A percentile compares a stretch with the other conserved stretches of the same genome.
phyloP scores from a whole-genome alignment of 2,113 vertebrate genomes.

The Stercorarius parasiticus region DNA sequence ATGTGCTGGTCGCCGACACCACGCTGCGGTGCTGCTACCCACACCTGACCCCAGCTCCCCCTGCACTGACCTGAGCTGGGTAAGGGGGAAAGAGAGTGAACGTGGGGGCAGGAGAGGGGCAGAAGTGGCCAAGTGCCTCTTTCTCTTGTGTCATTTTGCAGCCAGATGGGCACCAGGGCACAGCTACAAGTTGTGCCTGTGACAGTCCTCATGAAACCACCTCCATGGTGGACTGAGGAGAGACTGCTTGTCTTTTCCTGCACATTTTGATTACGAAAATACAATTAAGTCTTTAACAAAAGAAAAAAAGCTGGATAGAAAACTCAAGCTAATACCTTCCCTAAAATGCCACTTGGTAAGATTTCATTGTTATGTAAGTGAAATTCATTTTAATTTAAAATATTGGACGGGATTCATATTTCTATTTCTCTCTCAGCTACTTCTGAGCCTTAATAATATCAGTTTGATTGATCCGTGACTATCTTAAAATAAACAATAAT shows the following conservation, averaged over 20 bases:
- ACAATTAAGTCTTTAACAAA: neutral
- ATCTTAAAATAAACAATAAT: neutral
- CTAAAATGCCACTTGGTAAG: neutral
- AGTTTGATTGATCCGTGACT: neutral
- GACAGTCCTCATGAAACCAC: fast-evolving
- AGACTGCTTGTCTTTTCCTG: neutral
- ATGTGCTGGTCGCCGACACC: fast-evolving
- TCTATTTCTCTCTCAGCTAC: neutral
- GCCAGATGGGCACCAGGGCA: neutral
- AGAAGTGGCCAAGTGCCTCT: neutral
- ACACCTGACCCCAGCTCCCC: fast-evolving
- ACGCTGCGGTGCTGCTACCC: fast-evolving
- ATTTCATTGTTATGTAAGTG: neutral
- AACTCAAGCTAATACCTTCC: neutral
- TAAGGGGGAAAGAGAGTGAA: neutral
- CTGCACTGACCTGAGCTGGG: neutral
- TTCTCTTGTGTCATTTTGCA: too few relatives aligned
- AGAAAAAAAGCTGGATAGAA: neutral
- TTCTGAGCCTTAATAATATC: neutral
- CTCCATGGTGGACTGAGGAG: fast-evolving
- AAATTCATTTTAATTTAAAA: neutral
- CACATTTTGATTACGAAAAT: neutral
- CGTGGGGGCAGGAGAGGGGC: fast-evolving
- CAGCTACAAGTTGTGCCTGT: too few relatives aligned
- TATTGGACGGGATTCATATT: neutral